Conservation (phyloP, 2,888 invertebrate genomes). For the Andrena fulva region DNA sequence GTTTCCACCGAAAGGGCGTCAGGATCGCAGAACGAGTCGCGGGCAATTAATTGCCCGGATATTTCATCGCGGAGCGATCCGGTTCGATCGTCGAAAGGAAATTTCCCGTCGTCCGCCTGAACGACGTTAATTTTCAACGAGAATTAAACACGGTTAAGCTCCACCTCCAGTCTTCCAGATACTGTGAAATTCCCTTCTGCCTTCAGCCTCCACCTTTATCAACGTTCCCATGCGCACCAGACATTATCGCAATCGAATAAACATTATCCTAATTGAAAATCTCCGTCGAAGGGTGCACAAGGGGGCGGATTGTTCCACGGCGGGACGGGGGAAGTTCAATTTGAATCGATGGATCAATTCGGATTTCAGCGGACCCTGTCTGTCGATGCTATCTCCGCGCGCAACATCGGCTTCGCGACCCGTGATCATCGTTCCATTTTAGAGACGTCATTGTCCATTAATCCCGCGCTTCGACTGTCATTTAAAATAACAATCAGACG, state of each 20-base stretch:
- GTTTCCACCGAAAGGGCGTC: constrained; percentile 12
- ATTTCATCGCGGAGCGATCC: constrained; percentile 51
- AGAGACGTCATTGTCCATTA: no score
- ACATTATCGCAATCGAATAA: not conserved
- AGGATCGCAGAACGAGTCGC: constrained; percentile 22
- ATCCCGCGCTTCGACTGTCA: no score
- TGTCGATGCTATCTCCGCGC: no score
- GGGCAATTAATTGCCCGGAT: constrained; percentile 48
- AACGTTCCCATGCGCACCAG: not conserved
- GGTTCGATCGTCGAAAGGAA: constrained; percentile 55
- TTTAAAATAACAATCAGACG: no score
- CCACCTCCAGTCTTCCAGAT: not conserved
- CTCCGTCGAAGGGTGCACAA: not conserved
- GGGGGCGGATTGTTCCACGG: no score
- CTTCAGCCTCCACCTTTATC: not conserved
- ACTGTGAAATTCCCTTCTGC: not conserved
- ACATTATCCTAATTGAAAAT: not conserved
- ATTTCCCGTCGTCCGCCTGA: constrained; percentile 42
- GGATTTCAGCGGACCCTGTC: no score
- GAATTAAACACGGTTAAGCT: constrained; percentile 39
- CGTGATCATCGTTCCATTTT: no score
- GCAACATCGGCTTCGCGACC: no score
- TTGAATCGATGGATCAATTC: no score
- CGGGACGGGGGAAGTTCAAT: no score
- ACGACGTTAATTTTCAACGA: constrained; percentile 45